phyloP scores from a whole-genome alignment of 2,888 invertebrate species.

The Cremastinae sp. region DNA sequence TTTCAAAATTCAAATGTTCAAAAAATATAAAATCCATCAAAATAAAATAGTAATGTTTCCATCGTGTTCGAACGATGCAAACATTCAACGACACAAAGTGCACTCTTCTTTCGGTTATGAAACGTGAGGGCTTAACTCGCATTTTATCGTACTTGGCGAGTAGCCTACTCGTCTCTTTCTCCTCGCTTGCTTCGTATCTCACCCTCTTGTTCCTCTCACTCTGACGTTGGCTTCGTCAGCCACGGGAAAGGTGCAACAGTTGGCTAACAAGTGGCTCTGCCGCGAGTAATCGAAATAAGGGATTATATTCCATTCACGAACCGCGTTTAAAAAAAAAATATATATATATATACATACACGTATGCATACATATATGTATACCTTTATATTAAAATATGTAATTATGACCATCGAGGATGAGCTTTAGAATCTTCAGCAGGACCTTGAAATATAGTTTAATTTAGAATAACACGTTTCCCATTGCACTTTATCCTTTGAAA shows the following conservation, averaged over 20 bases:
- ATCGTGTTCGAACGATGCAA: background rate
- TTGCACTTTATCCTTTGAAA: constrained; percentile 1
- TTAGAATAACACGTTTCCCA: background rate
- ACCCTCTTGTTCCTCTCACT: constrained; percentile 33
- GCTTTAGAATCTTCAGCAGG: constrained; percentile 5
- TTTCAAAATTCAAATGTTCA: no score
- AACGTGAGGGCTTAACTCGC: background rate
- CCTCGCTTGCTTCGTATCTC: constrained; percentile 34
- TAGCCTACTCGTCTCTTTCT: background rate
- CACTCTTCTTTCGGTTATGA: no score
- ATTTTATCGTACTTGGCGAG: background rate
- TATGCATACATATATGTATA: constrained; percentile 14
- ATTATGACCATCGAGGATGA: constrained; percentile 1
- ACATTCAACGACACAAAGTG: background rate
- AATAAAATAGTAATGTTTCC: no score
- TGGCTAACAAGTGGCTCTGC: constrained; percentile 80
- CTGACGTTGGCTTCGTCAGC: constrained; percentile 36
- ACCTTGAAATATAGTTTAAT: background rate
- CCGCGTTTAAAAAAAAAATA: constrained; percentile 16
- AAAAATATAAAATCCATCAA: no score
- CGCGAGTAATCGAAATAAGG: constrained; percentile 70
- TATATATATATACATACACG: constrained; percentile 1
- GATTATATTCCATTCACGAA: constrained; percentile 70
- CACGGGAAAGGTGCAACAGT: constrained; percentile 75
- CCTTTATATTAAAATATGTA: background rate